These are phyloP conservation scores for Pomacea maculata DNA, from an alignment of 1,140 invertebrate genomes.

Conservation along the genomic window DNA sequence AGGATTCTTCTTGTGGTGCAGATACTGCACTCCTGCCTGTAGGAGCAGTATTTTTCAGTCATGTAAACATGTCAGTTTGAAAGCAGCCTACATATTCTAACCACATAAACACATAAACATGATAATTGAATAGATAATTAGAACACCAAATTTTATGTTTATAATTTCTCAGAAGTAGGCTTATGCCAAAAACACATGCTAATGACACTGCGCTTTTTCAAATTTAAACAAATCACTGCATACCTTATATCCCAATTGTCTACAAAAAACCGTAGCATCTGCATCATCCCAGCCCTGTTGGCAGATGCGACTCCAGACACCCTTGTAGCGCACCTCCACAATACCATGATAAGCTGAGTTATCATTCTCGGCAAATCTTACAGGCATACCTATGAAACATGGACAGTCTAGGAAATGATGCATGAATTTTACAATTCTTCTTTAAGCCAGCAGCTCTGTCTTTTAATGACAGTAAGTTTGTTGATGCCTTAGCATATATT, in stretches of 20 bases:
- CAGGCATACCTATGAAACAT: slow-evolving; percentile 35
- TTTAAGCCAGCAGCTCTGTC: not conserved
- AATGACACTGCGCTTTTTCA: not conserved
- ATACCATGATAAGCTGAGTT: slow-evolving; percentile 42
- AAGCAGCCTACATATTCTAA: not conserved
- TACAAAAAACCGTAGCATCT: slow-evolving; percentile 51
- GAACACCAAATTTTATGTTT: not conserved
- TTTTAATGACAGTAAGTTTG: not conserved
- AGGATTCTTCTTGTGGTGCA: slow-evolving; percentile 47
- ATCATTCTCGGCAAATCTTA: slow-evolving; percentile 42
- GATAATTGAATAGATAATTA: not conserved
- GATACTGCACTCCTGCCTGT: slow-evolving; percentile 42
- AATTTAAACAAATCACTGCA: not conserved
- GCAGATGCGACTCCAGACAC: slow-evolving; percentile 55
- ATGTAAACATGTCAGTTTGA: not conserved
- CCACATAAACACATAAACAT: not conserved
- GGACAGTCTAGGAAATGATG: not conserved
- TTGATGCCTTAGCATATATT: not conserved
- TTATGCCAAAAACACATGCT: not conserved
- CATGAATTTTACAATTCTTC: not conserved
- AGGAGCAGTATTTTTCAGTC: not conserved
- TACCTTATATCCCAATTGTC: slow-evolving; percentile 38
- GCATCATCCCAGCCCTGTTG: slow-evolving; percentile 43
- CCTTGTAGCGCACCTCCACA: slow-evolving; percentile 46
- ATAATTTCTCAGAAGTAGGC: not conserved